Evolutionary conservation across 2,113 vertebrate species (phyloP).

Genomic region (Chascanopsetta lugubris): DNA sequence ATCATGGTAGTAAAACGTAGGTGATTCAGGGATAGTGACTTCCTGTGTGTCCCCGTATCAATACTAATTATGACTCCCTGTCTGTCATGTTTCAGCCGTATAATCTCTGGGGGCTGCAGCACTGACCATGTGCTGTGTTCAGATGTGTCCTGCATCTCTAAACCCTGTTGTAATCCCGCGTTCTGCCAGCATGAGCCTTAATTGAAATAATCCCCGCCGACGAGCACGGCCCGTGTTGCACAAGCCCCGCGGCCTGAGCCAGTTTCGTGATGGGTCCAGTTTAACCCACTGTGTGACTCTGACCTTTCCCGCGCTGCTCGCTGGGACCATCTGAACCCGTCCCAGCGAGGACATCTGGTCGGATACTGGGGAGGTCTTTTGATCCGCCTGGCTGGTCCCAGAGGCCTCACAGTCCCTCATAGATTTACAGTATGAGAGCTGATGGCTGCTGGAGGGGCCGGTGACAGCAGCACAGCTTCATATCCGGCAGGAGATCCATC

Average conservation of each 20-base stretch:
- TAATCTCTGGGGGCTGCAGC: slow-evolving; percentile 54
- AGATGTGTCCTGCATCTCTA: slow-evolving; percentile 67
- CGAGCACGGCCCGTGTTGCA: slow-evolving; percentile 37
- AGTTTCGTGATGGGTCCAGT: slow-evolving; percentile 81
- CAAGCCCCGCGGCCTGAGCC: slow-evolving; percentile 61
- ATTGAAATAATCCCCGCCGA: slow-evolving; percentile 75
- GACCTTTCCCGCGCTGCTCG: slow-evolving; percentile 80
- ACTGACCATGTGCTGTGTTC: slow-evolving; percentile 61
- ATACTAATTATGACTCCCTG: slow-evolving; percentile 26
- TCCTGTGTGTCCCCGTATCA: neutral
- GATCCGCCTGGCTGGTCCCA: slow-evolving; percentile 69
- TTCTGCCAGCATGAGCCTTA: slow-evolving; percentile 73
- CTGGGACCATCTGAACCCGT: slow-evolving; percentile 80
- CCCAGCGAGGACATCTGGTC: slow-evolving; percentile 82
- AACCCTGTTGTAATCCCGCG: slow-evolving; percentile 73
- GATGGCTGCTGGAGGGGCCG: slow-evolving; percentile 41
- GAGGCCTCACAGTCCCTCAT: slow-evolving; percentile 57
- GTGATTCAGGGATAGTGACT: neutral
- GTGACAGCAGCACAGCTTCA: slow-evolving; percentile 25
- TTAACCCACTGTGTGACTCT: slow-evolving; percentile 84
- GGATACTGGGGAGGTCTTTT: slow-evolving; percentile 67
- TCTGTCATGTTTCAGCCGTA: slow-evolving; percentile 44
- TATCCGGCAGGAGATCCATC: neutral
- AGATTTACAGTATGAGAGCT: slow-evolving; percentile 33
- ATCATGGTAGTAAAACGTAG: neutral